Evolutionary conservation across 2,888 invertebrate genomes (phyloP).

Genomic region (Sphaeridia pumilis): DNA sequence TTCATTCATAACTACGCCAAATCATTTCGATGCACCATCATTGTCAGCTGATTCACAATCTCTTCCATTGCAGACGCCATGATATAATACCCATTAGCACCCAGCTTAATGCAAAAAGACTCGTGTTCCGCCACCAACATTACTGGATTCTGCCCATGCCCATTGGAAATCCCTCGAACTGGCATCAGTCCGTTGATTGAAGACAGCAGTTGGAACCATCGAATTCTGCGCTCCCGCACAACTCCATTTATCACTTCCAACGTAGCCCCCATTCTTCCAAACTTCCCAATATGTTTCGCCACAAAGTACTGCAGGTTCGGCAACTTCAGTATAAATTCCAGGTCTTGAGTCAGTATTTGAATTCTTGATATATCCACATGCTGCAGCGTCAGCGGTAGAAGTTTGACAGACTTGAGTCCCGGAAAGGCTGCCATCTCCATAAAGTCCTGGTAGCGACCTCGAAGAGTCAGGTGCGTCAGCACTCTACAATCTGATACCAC

Average conservation of each 20-base stretch:
- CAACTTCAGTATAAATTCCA: background rate
- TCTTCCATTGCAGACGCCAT: constrained; percentile 10
- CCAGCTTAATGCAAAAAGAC: constrained; percentile 7
- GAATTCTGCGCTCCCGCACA: background rate
- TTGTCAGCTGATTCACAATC: background rate
- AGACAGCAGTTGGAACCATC: constrained; percentile 2
- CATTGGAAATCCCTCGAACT: constrained; percentile 4
- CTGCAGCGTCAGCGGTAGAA: background rate
- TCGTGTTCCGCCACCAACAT: background rate
- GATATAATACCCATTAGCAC: background rate
- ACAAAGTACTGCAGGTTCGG: constrained; percentile 7
- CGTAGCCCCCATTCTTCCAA: constrained; percentile 6
- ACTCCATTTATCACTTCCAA: background rate
- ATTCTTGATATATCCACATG: constrained; percentile 9
- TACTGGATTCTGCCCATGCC: background rate
- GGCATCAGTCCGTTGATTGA: constrained; percentile 6
- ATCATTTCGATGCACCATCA: too few relatives aligned
- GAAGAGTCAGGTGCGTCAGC: constrained; percentile 3
- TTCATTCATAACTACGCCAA: too few relatives aligned
- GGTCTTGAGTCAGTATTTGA: constrained; percentile 2
- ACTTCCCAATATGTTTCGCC: constrained; percentile 7
- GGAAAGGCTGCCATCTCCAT: background rate
- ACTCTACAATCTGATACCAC: background rate
- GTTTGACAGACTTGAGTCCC: background rate
- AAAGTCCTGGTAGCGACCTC: constrained; percentile 5